phyloP scores from a whole-genome alignment of 1,140 invertebrate genomes.

The Platyscapa corneri region DNA sequence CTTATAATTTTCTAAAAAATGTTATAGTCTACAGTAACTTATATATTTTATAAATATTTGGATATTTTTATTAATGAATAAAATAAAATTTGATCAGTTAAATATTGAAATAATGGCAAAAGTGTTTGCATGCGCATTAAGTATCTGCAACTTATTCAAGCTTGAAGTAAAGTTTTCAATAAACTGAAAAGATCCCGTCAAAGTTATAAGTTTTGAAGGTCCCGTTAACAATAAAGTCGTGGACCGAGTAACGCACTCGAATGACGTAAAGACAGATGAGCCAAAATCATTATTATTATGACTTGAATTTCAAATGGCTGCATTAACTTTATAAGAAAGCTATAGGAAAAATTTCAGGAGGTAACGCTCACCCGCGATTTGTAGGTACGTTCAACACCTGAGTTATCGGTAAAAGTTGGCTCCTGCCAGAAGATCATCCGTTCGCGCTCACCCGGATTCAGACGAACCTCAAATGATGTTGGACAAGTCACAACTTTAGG shows the following conservation, averaged over 20 bases:
- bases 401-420: constrained; percentile 80
- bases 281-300: background rate
- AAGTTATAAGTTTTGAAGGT: no score
- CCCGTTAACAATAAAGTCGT: background rate
- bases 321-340: background rate
- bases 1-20: no score
- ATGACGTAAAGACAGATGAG: background rate
- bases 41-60: no score
- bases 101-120: background rate
- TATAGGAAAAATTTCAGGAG: background rate
- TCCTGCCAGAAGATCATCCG: constrained; percentile 80
- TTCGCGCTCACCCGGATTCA: constrained; percentile 75
- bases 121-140: background rate
- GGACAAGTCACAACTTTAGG: constrained; percentile 79
- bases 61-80: no score
- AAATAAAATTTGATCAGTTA: background rate
- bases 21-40: no score
- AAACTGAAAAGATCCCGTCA: background rate
- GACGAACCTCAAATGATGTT: constrained; percentile 77
- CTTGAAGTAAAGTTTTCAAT: background rate
- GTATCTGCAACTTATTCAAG: background rate
- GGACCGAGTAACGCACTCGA: no score
- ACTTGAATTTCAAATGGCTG: constrained; percentile 13
- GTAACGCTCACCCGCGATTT: constrained; percentile 77
- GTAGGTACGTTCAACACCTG: constrained; percentile 76